These are phyloP conservation scores for Ennomos erosarius DNA, from an alignment of 2,888 invertebrate species.

Conservation along the genomic window DNA sequence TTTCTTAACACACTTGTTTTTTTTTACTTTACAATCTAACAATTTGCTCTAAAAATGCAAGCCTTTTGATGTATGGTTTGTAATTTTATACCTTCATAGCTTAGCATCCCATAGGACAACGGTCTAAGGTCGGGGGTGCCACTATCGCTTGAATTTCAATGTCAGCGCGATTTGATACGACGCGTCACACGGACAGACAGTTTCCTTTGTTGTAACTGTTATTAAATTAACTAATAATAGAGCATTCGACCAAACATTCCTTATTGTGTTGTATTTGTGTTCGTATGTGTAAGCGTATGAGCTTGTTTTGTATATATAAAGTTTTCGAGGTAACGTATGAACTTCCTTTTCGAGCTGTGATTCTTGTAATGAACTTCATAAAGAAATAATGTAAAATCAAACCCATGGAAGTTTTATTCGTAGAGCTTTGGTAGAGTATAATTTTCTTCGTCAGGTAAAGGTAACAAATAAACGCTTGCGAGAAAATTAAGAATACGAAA, in stretches of 20 bases:
- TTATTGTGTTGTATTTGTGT: background rate
- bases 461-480: too few species aligned
- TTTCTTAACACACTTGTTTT: too few species aligned
- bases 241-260: slow-evolving; percentile 44
- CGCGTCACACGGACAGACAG: slow-evolving; percentile 71
- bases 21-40: too few species aligned
- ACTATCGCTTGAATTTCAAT: slow-evolving; percentile 73
- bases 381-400: too few species aligned
- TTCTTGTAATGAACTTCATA: slow-evolving; percentile 6
- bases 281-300: background rate
- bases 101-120: slow-evolving; percentile 10
- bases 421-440: too few species aligned
- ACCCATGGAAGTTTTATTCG: too few species aligned
- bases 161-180: slow-evolving; percentile 81
- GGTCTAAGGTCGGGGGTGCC: slow-evolving; percentile 47
- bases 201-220: slow-evolving; percentile 76
- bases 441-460: too few species aligned
- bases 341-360: slow-evolving; percentile 19
- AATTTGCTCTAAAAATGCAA: too few species aligned
- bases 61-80: too few species aligned
- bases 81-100: background rate
- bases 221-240: slow-evolving; percentile 72
- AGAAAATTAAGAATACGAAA: too few species aligned
- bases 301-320: slow-evolving; percentile 2
- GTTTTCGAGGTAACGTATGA: slow-evolving; percentile 10